Base-by-base conservation (phyloP, 2,888 invertebrate genomes). In the Papilio demoleus region DNA sequence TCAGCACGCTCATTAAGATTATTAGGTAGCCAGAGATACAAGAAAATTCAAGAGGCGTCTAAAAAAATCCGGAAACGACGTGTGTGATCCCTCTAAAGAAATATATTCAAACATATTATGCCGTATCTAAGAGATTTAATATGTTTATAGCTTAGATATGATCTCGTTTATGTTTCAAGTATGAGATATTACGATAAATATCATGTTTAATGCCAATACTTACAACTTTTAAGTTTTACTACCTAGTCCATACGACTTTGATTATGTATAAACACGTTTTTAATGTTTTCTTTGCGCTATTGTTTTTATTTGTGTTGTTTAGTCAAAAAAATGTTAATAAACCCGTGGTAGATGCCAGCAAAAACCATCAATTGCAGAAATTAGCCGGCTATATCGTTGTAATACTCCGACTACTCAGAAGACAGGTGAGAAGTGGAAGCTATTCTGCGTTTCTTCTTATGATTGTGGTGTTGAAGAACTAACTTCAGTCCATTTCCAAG, bases 1-100 rank as follows among this genome's bases (percentile, higher is more conserved):
- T 62, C 63, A 47, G 40, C 40, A 65, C 50, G 64, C 68, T 68
- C 68, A 65, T 68, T 68, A 68, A 68, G 60, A 68, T 68, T 68
- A 68, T 68, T 65, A 68, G 68, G 68, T 65, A 68, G 68, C 68
- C 9, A 64, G 64, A 42, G 50, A 60, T 36, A 78, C 77, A 77
- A 74, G 75, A 74, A 77, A 77, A 68, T 65, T 42, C 40, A 65
- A 68, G 65, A 68, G 60, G 68, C 68, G 68, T 68, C 65, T 50
- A 78, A 81, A 76, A 76, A 74, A 73, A 75, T 76, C 83, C 87
- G 86, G 88, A 88, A 88, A 80, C 90, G 36, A 78, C 88, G 89
- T 90, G 90, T 87, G 90, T 80, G 89, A 81, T 86, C 87, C 72
- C 59, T 65, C 17, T 50, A 31, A 53, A 65, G 34, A 68, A 70